These are phyloP conservation scores for Netelia melanura DNA, from an alignment of 2,888 invertebrate genomes.

Conservation along the genomic window DNA sequence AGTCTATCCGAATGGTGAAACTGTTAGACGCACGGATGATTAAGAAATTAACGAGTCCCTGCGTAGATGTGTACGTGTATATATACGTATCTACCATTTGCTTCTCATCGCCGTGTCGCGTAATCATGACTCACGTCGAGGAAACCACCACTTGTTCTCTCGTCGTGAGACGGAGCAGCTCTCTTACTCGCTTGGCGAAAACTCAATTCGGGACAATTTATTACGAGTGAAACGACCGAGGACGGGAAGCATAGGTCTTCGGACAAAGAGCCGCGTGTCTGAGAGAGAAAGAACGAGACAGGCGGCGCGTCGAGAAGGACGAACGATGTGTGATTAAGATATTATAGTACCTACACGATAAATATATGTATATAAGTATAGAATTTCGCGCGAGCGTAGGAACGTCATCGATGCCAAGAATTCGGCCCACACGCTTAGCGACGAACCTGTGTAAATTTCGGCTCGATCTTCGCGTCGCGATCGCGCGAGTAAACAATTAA, in stretches of 20 bases:
- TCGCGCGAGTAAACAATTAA: constrained; percentile 65
- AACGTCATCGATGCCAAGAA: constrained; percentile 66
- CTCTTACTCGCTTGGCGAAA: constrained; percentile 44
- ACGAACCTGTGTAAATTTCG: constrained; percentile 11
- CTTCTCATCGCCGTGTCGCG: constrained; percentile 31
- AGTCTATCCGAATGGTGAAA: not conserved
- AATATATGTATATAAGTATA: not conserved
- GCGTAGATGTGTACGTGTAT: not conserved
- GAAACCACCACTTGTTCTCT: constrained; percentile 63
- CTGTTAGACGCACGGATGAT: not conserved
- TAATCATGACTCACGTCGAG: constrained; percentile 64
- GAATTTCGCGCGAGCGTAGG: constrained; percentile 28
- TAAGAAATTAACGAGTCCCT: constrained; percentile 14
- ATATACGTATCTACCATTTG: not conserved
- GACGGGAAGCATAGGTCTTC: constrained; percentile 22
- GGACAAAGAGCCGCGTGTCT: constrained; percentile 2
- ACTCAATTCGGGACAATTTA: constrained; percentile 66
- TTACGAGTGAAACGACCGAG: constrained; percentile 41
- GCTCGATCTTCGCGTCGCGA: constrained; percentile 35
- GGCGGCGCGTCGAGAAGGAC: constrained; percentile 2
- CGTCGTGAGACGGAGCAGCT: constrained; percentile 12
- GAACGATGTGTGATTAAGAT: constrained; percentile 48
- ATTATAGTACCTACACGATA: constrained; percentile 13
- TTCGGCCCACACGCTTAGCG: constrained; percentile 43
- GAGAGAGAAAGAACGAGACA: constrained; percentile 9